phyloP scores from a whole-genome alignment of 2,113 vertebrate species.

The Edolisoma coerulescens region DNA sequence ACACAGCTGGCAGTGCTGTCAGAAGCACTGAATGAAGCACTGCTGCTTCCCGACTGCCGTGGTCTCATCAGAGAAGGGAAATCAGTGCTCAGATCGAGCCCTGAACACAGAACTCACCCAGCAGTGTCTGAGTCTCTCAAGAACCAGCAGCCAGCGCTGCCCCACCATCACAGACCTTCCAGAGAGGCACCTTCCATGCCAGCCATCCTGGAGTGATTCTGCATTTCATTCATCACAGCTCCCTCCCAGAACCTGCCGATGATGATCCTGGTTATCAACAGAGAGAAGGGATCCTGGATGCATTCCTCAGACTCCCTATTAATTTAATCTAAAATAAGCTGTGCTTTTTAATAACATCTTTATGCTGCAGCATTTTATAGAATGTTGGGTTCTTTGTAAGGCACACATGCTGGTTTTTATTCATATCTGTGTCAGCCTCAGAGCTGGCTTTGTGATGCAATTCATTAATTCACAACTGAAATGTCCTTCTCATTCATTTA shows the following conservation, averaged over 20 bases:
- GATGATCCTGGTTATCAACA: neutral
- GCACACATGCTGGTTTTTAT: neutral
- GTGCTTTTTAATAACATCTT: neutral
- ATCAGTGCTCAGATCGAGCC: neutral
- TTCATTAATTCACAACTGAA: neutral
- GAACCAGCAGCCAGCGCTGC: neutral
- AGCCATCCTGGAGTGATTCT: neutral
- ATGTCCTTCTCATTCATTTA: neutral
- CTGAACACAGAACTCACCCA: neutral
- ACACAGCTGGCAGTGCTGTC: neutral
- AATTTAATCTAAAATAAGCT: neutral
- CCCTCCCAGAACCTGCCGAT: fast-evolving
- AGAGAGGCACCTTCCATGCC: neutral
- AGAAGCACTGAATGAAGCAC: neutral
- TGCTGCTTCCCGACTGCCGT: neutral
- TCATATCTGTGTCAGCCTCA: neutral
- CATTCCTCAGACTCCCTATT: neutral
- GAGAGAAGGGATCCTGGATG: neutral
- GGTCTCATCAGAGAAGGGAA: neutral
- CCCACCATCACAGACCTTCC: neutral
- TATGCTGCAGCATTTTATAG: neutral
- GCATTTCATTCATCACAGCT: neutral
- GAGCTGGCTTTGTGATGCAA: neutral
- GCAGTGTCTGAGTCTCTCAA: neutral
- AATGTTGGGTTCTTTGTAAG: neutral